These are phyloP conservation scores for Deilephila porcellus DNA, from an alignment of 2,888 invertebrate genomes.

Conservation along the genomic window DNA sequence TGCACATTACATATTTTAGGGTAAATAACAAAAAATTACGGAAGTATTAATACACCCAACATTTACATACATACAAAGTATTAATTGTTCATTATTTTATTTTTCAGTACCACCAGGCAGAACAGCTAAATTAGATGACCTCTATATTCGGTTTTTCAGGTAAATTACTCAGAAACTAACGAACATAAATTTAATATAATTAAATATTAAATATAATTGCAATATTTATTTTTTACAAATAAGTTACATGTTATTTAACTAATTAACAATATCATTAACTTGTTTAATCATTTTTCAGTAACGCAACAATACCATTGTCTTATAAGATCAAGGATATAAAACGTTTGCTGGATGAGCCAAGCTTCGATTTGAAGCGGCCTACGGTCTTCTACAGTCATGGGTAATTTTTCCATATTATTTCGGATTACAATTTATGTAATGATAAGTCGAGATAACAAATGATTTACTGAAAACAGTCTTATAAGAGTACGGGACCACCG, in stretches of 20 bases:
- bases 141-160: constrained; percentile 51
- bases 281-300: constrained; percentile 14
- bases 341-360: constrained; percentile 46
- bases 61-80: too few species aligned
- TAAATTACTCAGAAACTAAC: constrained; percentile 34
- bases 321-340: constrained; percentile 48
- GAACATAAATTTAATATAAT: too few species aligned
- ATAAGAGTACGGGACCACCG: too few species aligned
- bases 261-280: not conserved
- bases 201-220: too few species aligned
- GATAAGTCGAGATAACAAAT: not conserved
- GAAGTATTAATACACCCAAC: too few species aligned
- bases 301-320: constrained; percentile 45
- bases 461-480: not conserved
- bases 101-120: constrained; percentile 53
- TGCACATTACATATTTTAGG: too few species aligned
- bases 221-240: too few species aligned
- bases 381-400: constrained; percentile 74
- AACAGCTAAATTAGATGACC: constrained; percentile 45
- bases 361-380: constrained; percentile 54
- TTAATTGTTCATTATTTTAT: not conserved
- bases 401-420: constrained; percentile 42
- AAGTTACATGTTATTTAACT: too few species aligned
- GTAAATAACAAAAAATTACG: too few species aligned
- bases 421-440: not conserved